Percentiles rank a stretch among this genome's conserved stretches.
Evolutionary conservation across 1,140 invertebrate species (phyloP).

Genomic region (Drosophila leontia): DNA sequence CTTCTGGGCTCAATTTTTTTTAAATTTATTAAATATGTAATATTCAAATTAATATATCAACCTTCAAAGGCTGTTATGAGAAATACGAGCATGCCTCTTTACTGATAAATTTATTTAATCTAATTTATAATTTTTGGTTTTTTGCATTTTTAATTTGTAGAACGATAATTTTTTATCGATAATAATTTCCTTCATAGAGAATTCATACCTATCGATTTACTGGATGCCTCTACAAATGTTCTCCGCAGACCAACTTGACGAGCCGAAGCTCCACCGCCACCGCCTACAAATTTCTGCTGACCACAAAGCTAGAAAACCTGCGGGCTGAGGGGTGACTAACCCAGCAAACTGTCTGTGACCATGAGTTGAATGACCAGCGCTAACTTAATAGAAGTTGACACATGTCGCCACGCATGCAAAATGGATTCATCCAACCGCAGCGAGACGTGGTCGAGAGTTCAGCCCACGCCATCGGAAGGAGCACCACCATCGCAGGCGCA

Average conservation of each 20-base stretch:
- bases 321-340: neutral
- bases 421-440: constrained; percentile 76
- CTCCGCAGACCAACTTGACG: constrained; percentile 1
- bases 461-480: constrained; percentile 9
- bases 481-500: neutral
- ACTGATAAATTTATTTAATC: neutral
- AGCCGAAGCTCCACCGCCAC: constrained; percentile 12
- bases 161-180: neutral
- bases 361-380: constrained; percentile 75
- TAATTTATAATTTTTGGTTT: too few relatives aligned
- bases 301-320: constrained; percentile 31
- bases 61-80: neutral
- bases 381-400: constrained; percentile 83
- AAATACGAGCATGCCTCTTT: neutral
- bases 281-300: constrained; percentile 40
- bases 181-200: neutral
- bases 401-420: constrained; percentile 82
- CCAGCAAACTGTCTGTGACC: constrained; percentile 33
- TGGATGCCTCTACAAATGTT: constrained; percentile 4
- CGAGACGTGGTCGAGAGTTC: constrained; percentile 32
- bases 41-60: neutral
- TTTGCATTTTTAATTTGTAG: neutral
- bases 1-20: neutral
- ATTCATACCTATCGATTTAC: neutral
- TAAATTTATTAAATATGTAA: neutral